Percentiles rank a stretch among this genome's conserved stretches.
Evolutionary conservation across 2,797 vertebrate genomes (phyloP).

Genomic region (Xiphophorus birchmanni): DNA sequence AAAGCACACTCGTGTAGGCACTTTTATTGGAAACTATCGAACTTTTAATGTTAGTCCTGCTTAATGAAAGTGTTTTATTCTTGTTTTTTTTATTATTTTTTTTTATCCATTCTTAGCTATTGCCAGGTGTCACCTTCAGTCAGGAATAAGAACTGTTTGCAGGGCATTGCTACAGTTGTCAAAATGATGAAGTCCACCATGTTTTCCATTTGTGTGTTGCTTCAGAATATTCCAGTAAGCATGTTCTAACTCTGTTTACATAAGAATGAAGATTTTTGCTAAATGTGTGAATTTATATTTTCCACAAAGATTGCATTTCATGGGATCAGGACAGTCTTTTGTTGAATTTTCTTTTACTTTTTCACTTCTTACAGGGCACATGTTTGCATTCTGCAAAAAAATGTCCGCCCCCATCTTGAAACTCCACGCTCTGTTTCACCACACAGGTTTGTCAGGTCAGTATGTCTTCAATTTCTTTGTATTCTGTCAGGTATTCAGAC

Average conservation of each 20-base stretch:
- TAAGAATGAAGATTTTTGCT: neutral
- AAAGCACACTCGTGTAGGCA: neutral
- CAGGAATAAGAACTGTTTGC: too few relatives aligned
- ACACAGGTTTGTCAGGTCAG: neutral
- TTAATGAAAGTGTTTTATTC: too few relatives aligned
- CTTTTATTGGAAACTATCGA: neutral
- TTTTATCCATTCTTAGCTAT: too few relatives aligned
- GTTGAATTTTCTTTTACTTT: neutral
- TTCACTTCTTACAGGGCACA: neutral
- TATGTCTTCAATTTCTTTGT: neutral
- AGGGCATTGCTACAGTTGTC: too few relatives aligned
- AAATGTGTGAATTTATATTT: neutral
- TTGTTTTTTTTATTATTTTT: too few relatives aligned
- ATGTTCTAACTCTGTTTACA: too few relatives aligned
- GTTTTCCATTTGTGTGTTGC: too few relatives aligned
- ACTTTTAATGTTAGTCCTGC: neutral
- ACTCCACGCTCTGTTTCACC: neutral
- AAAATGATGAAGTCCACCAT: too few relatives aligned
- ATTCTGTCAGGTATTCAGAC: too few relatives aligned
- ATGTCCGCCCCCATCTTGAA: neutral
- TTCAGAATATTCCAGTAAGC: too few relatives aligned
- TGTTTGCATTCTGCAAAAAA: neutral
- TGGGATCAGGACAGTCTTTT: neutral
- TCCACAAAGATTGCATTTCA: neutral
- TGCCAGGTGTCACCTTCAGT: too few relatives aligned